Evolutionary conservation across 2,113 vertebrate genomes (phyloP), one percentile per base, ranked within the genome.

Genomic region (Mellivora capensis): DNA sequence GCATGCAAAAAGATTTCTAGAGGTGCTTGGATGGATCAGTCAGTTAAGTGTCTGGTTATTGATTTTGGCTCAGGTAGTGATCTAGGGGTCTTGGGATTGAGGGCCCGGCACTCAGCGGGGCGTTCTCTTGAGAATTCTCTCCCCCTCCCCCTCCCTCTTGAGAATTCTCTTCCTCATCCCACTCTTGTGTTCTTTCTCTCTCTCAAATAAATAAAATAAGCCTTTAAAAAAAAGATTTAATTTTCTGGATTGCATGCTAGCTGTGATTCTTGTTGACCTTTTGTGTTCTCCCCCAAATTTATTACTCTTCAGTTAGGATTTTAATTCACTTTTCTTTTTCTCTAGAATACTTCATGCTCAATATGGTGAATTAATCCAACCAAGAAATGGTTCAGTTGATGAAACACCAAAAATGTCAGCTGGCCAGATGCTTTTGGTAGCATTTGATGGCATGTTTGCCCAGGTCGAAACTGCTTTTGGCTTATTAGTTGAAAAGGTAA

Each of bases 391-490:
- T 72, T 99, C 99, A 0, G 99, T 99, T 86, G 99, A 99, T 98
- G 99, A 99, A 97, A 99, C 99, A 1, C 99, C 99, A 10, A 99
- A 99, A 98, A 99, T 99, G 99, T 99, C 99, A 89, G 99, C 99
- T 11, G 99, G 99, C 17, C 99, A 99, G 97, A 99, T 99, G 99
- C 98, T 99, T 97, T 97, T 99, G 98, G 99, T 99, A 61, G 99
- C 99, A 77, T 99, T 99, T 98, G 99, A 99, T 86, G 99, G 99
- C 98, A 99, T 99, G 99, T 99, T 99, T 98, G 99, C 99, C 31
- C 99, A 99, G 98, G 99, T 99, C 74, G 99, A 99, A 98, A 99
- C 99, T 18, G 99, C 99, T 15, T 99, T 99, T 98, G 99, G 99
- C 20, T 99, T 99, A 96, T 98, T 99, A 96, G 99, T 99, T 95